Percentiles rank a stretch among this genome's conserved stretches.
Conservation (phyloP, 2,113 vertebrate species). For the Rattus rattus region DNA sequence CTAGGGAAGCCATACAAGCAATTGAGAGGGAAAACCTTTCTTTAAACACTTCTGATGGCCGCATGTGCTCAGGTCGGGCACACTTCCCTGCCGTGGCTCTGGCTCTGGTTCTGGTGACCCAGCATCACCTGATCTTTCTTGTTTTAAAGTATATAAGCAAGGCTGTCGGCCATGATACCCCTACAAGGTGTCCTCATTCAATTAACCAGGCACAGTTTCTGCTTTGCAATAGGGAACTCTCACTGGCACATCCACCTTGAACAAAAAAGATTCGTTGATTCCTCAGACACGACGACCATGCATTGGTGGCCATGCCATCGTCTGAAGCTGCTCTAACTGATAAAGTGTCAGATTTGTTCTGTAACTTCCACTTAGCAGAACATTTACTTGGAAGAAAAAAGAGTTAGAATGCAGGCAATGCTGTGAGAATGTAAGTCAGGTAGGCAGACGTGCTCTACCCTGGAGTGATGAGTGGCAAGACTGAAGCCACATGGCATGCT, state of each 20-base stretch:
- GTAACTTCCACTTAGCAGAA: not conserved
- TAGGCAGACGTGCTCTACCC: not conserved
- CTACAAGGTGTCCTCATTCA: not conserved
- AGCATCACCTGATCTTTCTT: not conserved
- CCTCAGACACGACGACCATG: not conserved
- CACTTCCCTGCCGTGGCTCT: not conserved
- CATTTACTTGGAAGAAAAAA: constrained; percentile 11
- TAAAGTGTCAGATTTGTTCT: not conserved
- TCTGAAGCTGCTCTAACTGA: not conserved
- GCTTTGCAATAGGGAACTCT: not conserved
- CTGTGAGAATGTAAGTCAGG: not conserved
- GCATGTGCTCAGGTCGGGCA: too few species aligned
- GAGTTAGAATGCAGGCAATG: not conserved
- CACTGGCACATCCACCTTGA: not conserved
- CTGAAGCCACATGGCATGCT: not conserved
- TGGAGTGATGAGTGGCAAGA: not conserved
- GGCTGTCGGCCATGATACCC: not conserved
- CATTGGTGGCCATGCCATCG: not conserved
- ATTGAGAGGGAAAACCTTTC: not conserved
- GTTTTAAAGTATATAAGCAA: constrained; percentile 5
- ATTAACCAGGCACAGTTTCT: not conserved
- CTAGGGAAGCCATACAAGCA: not conserved
- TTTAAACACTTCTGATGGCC: not conserved
- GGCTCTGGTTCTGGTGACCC: not conserved
- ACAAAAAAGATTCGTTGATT: not conserved